Percentiles rank a stretch among this genome's conserved stretches.
Conservation (phyloP, 37 sponge, comb jelly and placozoan genomes). For the Theonella swinhoei region DNA sequence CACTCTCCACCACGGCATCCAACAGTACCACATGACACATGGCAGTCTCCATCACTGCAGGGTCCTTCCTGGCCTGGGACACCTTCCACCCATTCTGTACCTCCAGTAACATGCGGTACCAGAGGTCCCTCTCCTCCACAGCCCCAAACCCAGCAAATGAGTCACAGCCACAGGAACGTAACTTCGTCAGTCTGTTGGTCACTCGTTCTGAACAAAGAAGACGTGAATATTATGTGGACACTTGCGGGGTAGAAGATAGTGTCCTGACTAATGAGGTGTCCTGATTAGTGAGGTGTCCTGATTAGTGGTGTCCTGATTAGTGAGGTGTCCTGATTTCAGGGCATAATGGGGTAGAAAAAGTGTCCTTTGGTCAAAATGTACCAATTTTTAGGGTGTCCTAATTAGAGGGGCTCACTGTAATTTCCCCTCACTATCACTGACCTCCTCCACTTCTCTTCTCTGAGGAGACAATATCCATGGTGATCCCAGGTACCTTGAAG, state of each 20-base stretch:
- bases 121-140: constrained; percentile 25
- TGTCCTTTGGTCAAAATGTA: neutral
- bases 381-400: neutral
- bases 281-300: too few relatives aligned
- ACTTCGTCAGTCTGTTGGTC: too few relatives aligned
- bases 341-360: neutral
- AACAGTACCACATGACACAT: constrained; percentile 37
- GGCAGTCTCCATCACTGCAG: constrained; percentile 35
- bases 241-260: too few relatives aligned
- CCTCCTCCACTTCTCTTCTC: too few relatives aligned
- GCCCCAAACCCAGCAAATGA: constrained; percentile 15
- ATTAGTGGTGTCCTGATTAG: too few relatives aligned
- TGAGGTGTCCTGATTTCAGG: too few relatives aligned
- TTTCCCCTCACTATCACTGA: too few relatives aligned
- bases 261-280: too few relatives aligned
- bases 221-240: too few relatives aligned
- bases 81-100: constrained; percentile 35
- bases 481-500: constrained; percentile 43
- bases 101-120: constrained; percentile 48
- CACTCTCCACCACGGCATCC: constrained; percentile 43
- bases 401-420: too few relatives aligned
- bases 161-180: constrained; percentile 2
- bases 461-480: neutral
- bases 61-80: constrained; percentile 26
- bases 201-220: too few relatives aligned